phyloP scores from a whole-genome alignment of 2,797 vertebrate species.

The Lacerta viridis region DNA sequence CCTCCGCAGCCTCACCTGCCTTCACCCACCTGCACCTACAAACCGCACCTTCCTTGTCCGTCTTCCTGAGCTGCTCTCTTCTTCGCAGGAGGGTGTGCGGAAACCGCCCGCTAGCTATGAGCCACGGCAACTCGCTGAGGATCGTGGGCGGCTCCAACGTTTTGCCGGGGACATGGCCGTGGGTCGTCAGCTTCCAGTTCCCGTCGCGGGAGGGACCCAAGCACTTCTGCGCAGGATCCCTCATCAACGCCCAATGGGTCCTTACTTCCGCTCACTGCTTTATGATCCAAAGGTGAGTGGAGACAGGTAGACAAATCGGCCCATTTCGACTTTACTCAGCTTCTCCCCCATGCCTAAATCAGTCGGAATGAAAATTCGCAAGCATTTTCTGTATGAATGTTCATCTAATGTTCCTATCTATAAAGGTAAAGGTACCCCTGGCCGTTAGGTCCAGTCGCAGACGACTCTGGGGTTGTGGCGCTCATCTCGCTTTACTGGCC shows the following conservation, averaged over 20 bases:
- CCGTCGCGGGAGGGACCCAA: conserved; percentile 36
- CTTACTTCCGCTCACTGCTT: conserved; percentile 58
- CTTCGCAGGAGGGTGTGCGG: conserved; percentile 57
- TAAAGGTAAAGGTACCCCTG: too few relatives aligned
- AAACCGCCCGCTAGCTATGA: not conserved
- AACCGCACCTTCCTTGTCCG: fast-evolving
- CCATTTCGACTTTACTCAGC: too few relatives aligned
- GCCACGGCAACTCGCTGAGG: fast-evolving
- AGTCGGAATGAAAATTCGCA: not conserved
- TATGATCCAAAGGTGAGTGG: not conserved
- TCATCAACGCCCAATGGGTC: conserved; percentile 66
- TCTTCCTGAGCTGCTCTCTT: not conserved
- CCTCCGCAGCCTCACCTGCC: too few relatives aligned
- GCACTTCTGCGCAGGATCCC: conserved; percentile 63
- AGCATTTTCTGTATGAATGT: not conserved
- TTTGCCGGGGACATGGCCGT: conserved; percentile 68
- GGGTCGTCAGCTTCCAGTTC: conserved; percentile 76
- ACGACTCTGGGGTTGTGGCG: too few relatives aligned
- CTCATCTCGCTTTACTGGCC: too few relatives aligned
- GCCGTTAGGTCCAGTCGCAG: too few relatives aligned
- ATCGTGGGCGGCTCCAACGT: conserved; percentile 50
- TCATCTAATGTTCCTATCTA: too few relatives aligned
- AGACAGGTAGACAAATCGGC: too few relatives aligned
- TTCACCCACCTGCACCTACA: too few relatives aligned
- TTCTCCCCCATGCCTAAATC: too few relatives aligned